phyloP scores from a whole-genome alignment of 2,797 vertebrate genomes.

The Micromesistius poutassou region DNA sequence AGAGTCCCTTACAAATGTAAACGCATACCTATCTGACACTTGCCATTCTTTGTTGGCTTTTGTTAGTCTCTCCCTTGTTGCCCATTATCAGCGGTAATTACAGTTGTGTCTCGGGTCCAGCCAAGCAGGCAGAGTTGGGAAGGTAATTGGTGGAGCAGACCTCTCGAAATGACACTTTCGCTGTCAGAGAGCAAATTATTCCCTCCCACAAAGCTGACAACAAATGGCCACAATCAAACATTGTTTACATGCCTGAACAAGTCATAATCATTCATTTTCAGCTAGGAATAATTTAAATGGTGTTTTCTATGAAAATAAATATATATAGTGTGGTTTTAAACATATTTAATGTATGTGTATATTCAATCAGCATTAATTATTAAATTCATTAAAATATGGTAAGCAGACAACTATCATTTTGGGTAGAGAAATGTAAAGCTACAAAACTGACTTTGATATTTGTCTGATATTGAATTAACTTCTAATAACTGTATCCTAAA shows the following conservation, averaged over 20 bases:
- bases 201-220: conserved; percentile 30
- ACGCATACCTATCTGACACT: conserved; percentile 64
- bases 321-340: background rate
- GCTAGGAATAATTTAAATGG: conserved; percentile 2
- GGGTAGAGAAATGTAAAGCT: background rate
- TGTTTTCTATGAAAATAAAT: conserved; percentile 49
- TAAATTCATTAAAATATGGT: background rate
- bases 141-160: conserved; percentile 47
- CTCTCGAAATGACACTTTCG: conserved; percentile 45
- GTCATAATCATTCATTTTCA: background rate
- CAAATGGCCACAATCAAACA: conserved; percentile 21
- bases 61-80: conserved; percentile 50
- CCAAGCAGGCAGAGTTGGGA: conserved; percentile 41
- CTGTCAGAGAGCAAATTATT: conserved; percentile 49
- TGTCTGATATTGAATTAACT: background rate
- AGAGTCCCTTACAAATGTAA: conserved; percentile 50
- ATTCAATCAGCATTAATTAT: background rate
- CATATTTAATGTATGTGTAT: background rate
- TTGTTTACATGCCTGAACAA: background rate
- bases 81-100: conserved; percentile 63
- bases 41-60: conserved; percentile 59
- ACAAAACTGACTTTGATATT: background rate
- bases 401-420: too few relatives aligned
- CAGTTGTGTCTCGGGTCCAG: conserved; percentile 49
- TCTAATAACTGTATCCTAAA: background rate